These are phyloP conservation scores for Melipona quadrifasciata DNA, from an alignment of 1,140 invertebrate species.

Conservation along the genomic window DNA sequence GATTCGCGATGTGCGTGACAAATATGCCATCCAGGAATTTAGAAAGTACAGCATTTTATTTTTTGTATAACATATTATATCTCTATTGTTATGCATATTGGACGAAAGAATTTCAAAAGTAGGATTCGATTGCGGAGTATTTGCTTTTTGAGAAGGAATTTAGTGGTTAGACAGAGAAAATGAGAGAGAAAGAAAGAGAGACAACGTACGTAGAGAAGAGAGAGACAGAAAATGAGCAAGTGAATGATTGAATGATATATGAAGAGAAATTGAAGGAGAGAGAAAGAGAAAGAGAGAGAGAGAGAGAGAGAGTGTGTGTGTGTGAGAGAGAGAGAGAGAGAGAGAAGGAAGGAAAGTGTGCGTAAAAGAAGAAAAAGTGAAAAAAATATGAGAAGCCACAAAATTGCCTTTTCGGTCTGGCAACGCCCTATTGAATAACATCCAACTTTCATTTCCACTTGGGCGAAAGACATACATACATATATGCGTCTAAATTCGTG, in stretches of 20 bases:
- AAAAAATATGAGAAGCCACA: not conserved
- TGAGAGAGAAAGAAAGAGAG: not conserved
- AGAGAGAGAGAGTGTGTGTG: no score
- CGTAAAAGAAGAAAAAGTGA: not conserved
- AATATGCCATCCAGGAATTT: conserved; percentile 73
- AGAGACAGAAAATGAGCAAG: no score
- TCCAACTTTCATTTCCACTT: not conserved
- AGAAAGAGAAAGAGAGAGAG: no score
- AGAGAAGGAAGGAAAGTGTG: not conserved
- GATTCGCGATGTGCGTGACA: conserved; percentile 49
- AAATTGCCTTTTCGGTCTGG: conserved; percentile 39
- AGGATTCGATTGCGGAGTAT: conserved; percentile 44
- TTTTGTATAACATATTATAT: conserved; percentile 70
- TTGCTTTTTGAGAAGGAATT: conserved; percentile 17
- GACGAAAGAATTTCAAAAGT: conserved; percentile 49
- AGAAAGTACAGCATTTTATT: conserved; percentile 76
- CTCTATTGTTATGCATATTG: conserved; percentile 58
- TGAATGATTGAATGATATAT: no score
- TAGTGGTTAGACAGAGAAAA: not conserved
- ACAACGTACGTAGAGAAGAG: not conserved
- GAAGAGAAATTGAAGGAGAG: no score
- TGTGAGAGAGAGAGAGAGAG: no score
- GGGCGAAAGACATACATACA: not conserved
- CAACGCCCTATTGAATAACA: not conserved
- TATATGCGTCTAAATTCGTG: conserved; percentile 29